Percentiles rank a stretch among this genome's conserved stretches.
phyloP scores from a whole-genome alignment of 2,797 vertebrate genomes.

The Carcharodon carcharias region DNA sequence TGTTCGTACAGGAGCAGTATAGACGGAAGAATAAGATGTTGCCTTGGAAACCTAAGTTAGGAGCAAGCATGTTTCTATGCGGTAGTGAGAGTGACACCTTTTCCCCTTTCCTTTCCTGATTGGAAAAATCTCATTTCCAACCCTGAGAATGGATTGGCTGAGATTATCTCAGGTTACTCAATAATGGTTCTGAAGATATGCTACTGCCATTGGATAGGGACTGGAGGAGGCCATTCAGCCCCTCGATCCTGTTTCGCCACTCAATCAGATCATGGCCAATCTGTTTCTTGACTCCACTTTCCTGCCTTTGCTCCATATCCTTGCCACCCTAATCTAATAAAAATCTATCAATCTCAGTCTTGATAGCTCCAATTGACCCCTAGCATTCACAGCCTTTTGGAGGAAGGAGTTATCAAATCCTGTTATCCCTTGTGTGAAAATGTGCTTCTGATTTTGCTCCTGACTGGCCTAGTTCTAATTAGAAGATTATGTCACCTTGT shows the following conservation, averaged over 20 bases:
- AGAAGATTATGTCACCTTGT: not conserved
- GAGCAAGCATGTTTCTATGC: not conserved
- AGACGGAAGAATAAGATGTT: not conserved
- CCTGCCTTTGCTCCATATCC: not conserved
- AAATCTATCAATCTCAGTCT: too few species aligned
- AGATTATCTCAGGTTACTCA: not conserved
- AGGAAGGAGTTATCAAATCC: too few species aligned
- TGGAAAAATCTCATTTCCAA: not conserved
- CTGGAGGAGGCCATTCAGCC: not conserved
- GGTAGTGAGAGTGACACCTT: not conserved
- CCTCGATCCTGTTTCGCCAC: not conserved
- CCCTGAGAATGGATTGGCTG: not conserved
- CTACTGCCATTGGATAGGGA: not conserved
- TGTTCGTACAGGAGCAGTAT: not conserved
- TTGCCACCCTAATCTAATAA: too few species aligned
- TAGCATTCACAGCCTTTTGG: too few species aligned
- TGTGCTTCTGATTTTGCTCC: too few species aligned
- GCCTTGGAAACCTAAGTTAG: not conserved
- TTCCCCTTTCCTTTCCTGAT: not conserved
- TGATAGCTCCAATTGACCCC: too few species aligned
- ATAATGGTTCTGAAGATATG: not conserved
- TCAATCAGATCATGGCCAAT: not conserved
- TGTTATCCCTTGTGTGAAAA: too few species aligned
- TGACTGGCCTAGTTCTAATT: not conserved
- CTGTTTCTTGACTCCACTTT: not conserved